A percentile compares a stretch with the other conserved stretches of the same genome.
phyloP scores from a whole-genome alignment of 2,113 vertebrate genomes.

The Grus americana region DNA sequence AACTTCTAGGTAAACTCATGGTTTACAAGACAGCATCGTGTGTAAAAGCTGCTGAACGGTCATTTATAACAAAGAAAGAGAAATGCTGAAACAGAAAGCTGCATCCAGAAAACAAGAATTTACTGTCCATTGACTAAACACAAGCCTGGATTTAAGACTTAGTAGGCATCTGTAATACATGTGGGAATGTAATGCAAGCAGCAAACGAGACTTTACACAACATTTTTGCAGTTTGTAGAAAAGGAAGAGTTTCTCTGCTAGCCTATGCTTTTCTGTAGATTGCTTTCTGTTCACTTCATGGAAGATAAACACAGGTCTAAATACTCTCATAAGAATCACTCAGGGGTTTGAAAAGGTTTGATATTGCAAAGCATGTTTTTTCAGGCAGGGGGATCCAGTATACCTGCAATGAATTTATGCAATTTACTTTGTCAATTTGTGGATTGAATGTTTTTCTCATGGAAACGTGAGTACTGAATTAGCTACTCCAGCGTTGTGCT shows the following conservation, averaged over 20 bases:
- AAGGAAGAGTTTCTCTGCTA: neutral
- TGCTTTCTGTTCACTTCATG: neutral
- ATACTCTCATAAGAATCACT: neutral
- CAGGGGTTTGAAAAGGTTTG: neutral
- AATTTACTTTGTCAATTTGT: neutral
- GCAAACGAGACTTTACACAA: neutral
- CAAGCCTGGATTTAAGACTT: neutral
- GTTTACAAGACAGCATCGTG: neutral
- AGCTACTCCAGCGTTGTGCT: neutral
- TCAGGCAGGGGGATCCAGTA: neutral
- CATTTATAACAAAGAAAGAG: neutral
- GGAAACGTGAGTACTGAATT: neutral
- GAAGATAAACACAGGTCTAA: neutral
- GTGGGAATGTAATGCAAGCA: neutral
- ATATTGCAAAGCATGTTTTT: neutral
- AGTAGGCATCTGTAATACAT: neutral
- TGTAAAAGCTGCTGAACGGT: neutral
- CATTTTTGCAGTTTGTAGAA: neutral
- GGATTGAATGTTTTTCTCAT: neutral
- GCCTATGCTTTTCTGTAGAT: neutral
- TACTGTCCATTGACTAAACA: neutral
- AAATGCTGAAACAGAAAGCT: neutral
- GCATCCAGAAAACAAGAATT: neutral
- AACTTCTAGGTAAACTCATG: neutral
- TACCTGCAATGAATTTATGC: neutral